Evolutionary conservation across 1,140 invertebrate genomes (phyloP).

Genomic region (Drosophila triauraria): DNA sequence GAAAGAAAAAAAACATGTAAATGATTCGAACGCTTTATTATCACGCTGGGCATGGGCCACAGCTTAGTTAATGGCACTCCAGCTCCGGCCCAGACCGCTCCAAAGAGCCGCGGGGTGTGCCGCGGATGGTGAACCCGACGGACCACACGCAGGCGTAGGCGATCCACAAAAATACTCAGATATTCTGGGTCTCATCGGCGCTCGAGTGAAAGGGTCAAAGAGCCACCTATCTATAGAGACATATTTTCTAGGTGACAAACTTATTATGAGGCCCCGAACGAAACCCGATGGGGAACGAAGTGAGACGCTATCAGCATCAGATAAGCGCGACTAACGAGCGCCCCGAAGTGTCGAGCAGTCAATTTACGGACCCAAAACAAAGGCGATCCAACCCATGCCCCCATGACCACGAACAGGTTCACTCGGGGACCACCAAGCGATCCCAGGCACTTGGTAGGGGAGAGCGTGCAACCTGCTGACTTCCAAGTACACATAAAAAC

Average conservation of each 20-base stretch:
- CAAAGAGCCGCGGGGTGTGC: conserved; percentile 64
- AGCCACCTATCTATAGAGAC: conserved; percentile 52
- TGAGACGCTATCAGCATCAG: conserved; percentile 76
- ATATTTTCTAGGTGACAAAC: conserved; percentile 84
- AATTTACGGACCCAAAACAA: conserved; percentile 83
- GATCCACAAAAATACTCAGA: conserved; percentile 8
- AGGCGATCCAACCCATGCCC: conserved; percentile 30
- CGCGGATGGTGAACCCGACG: conserved; percentile 16
- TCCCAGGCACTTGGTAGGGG: conserved; percentile 44
- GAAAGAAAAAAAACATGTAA: conserved; percentile 54
- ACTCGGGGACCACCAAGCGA: conserved; percentile 64
- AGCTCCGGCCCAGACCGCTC: conserved; percentile 4
- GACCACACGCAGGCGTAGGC: conserved; percentile 66
- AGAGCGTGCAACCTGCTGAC: conserved; percentile 71
- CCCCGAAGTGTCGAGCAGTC: conserved; percentile 78
- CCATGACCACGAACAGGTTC: conserved; percentile 63
- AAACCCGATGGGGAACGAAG: conserved; percentile 47
- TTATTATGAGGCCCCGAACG: conserved; percentile 64
- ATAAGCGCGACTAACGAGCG: conserved; percentile 67
- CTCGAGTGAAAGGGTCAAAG: conserved; percentile 72
- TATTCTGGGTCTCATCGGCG: conserved; percentile 43
- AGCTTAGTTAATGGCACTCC: conserved; percentile 72
- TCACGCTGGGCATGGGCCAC: conserved; percentile 63
- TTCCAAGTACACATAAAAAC: conserved; percentile 75
- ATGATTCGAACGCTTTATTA: conserved; percentile 74